Percentiles rank a stretch among this genome's conserved stretches.
These are phyloP conservation scores for Falco naumanni DNA, from an alignment of 2,797 vertebrate species.

Conservation along the genomic window DNA sequence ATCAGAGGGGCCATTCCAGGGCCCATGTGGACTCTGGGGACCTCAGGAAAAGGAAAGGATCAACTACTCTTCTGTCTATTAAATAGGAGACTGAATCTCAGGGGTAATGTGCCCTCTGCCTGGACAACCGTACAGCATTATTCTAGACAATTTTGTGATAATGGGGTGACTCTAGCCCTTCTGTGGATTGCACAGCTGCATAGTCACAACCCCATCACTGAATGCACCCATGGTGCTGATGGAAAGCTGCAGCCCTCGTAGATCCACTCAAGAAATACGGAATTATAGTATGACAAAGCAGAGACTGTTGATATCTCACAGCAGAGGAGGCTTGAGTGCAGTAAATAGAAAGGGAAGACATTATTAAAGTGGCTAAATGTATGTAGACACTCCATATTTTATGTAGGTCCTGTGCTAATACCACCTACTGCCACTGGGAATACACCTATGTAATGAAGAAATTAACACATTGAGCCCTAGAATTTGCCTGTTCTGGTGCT, in stretches of 20 bases:
- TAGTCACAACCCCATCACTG: neutral
- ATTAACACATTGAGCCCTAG: neutral
- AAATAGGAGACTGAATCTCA: neutral
- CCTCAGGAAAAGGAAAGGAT: neutral
- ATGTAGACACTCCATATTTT: neutral
- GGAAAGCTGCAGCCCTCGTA: neutral
- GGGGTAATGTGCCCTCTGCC: neutral
- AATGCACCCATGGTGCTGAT: rapidly evolving
- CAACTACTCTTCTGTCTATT: neutral
- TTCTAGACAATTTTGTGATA: neutral
- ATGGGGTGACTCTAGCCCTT: neutral
- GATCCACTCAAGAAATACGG: neutral
- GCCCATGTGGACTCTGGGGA: neutral
- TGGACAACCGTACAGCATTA: neutral
- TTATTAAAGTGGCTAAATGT: neutral
- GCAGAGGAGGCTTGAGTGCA: neutral
- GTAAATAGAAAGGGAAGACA: neutral
- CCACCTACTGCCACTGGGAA: neutral
- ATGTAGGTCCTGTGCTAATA: neutral
- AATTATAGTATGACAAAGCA: neutral
- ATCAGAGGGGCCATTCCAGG: neutral
- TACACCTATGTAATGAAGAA: neutral
- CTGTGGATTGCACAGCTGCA: neutral
- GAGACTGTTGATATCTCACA: neutral
- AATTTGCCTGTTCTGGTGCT: neutral